phyloP scores from a whole-genome alignment of 1,140 invertebrate species.

The Drosophila lini region DNA sequence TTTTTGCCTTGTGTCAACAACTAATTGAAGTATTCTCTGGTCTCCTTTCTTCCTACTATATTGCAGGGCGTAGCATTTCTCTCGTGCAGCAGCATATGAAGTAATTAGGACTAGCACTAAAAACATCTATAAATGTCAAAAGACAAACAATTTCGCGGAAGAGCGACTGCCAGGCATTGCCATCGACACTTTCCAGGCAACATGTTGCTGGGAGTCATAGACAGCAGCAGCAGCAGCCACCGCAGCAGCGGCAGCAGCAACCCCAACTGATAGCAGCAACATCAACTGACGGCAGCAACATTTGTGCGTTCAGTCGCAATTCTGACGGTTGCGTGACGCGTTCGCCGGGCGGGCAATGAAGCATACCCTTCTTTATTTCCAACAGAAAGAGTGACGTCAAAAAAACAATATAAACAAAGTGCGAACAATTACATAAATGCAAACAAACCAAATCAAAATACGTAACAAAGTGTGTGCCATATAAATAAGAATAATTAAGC shows the following conservation, averaged over 20 bases:
- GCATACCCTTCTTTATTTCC: conserved; percentile 1
- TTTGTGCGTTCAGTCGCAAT: conserved; percentile 58
- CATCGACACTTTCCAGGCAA: conserved; percentile 44
- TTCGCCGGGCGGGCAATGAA: conserved; percentile 35
- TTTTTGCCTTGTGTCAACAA: conserved; percentile 62
- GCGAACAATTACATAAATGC: conserved; percentile 17
- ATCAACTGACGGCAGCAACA: conserved; percentile 53
- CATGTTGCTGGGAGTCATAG: conserved; percentile 53
- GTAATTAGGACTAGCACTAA: conserved; percentile 71
- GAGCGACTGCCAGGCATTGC: conserved; percentile 24
- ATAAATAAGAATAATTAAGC: conserved; percentile 8
- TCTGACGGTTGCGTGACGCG: conserved; percentile 60
- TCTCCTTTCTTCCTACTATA: conserved; percentile 31
- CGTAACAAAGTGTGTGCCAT: conserved; percentile 29
- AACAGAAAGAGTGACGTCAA: neutral
- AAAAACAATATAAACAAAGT: conserved; percentile 18
- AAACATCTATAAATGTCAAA: conserved; percentile 72
- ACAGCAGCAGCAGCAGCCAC: conserved; percentile 24
- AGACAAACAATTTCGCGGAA: conserved; percentile 68
- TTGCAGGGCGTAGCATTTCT: conserved; percentile 38
- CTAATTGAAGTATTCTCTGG: conserved; percentile 68
- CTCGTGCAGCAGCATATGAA: conserved; percentile 57
- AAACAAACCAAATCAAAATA: conserved; percentile 23
- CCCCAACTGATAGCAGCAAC: conserved; percentile 42
- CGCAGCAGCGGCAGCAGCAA: conserved; percentile 51